Base-by-base conservation (phyloP, 2,113 vertebrate species). In the Thryonomys swinderianus region DNA sequence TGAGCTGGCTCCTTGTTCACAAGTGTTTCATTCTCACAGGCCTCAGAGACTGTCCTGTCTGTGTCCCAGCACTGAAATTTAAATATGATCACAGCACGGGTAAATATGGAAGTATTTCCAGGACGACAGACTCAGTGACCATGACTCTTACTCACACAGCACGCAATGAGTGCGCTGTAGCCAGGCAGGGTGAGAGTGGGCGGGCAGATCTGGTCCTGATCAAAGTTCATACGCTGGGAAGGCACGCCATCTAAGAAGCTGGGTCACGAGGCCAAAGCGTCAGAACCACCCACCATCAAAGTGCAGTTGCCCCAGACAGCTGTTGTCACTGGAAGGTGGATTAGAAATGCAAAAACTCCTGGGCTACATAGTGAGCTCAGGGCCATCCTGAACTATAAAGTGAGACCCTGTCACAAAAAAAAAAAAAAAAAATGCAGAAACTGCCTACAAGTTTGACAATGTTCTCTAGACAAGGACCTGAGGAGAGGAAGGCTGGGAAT, bases 171-270 rank as follows among this genome's bases (percentile, higher is more conserved):
- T 17, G 16, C 76, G 71, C 73, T 73, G 81, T 45, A 48, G 85
- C 74, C 85, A 96, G 91, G 42, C 88, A 93, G 89, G 40, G 48
- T 71, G 87, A 59, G 51, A 73, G 59, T 30, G 32, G 91, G 90
- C 48, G 78, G 86, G 90, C 81, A 45, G 84, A 53, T 84, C 42
- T 81, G 40, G 67, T 13, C 27, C 37, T 76, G 78, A 92, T 69
- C 78, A 88, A 90, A 61, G 20, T 91, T 57, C 80, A 94, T 55
- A 40, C 16, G 3, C 84, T 92, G 48, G 48, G 64, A 64, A 92
- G 37, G 53, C 37, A 48, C 10, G 8, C 73, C 57, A 76, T 85
- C 85, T 85, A 82, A 85, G 57, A 90, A 80, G 61, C 17, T 42
- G 81, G 62, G 51, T 71, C 21, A 53, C 62, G n/a, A 6, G 61